Evolutionary conservation across 2,797 vertebrate genomes (phyloP), one percentile per base, ranked within the genome.

Genomic region (Denticeps clupeoides): DNA sequence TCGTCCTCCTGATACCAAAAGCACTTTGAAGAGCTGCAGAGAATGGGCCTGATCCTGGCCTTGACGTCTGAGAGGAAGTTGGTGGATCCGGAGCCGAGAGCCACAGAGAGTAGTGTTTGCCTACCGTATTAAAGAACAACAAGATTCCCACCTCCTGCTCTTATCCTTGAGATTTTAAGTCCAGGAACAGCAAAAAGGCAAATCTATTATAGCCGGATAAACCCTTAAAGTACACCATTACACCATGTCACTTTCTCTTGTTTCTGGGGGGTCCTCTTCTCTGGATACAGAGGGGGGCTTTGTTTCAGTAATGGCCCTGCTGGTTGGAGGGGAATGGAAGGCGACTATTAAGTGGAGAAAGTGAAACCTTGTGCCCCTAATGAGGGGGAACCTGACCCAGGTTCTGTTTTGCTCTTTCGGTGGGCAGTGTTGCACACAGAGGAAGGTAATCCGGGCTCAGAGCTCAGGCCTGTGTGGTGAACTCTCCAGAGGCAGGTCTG

Each of bases 201-300:
- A 68, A 60, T 72, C 68, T 72, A 72, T 69, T 68, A 69, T 49
- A 72, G 59, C 63, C 64, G 64, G 68, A 78, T 70, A 66, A 71
- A 71, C 63, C 60, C 60, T 60, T 65, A 54, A 67, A 69, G 67
- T 59, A 70, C 69, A 62, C 57, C 60, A 70, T 74, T 72, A 69
- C 60, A 54, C 54, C 3, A 40, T 50, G 53, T 55, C 59, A 59
- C 67, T 69, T 62, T 64, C 62, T 61, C 67, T 64, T 51, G 71
- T 66, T 62, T 67, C 65, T 47, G 69, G 71, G 71, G 70, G 73
- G 77, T 74, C 70, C 54, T 47, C 37, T 33, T 22, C n/a, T 53
- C 12, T 18, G 16, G 49, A 55, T 55, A 68, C 65, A 77, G 62
- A 76, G 62, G 10, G 59, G 51, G 24, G 64, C 72, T 77, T 80